Evolutionary conservation across 2,888 invertebrate genomes (phyloP).

Genomic region (Drosophila rellima): DNA sequence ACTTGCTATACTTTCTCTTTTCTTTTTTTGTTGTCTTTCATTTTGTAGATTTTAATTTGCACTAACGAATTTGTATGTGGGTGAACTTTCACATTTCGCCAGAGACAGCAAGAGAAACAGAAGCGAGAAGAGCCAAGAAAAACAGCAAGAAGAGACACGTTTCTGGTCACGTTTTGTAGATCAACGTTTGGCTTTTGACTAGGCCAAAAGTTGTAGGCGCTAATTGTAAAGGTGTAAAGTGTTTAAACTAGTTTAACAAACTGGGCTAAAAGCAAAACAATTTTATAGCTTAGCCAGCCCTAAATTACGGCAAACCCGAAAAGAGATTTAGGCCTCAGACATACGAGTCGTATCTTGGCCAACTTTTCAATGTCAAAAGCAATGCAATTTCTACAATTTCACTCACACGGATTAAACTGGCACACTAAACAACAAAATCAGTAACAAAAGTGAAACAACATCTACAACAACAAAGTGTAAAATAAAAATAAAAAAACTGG

Average conservation of each 20-base stretch:
- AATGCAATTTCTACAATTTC: conserved; percentile 68
- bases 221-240: conserved; percentile 44
- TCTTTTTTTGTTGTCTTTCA: conserved; percentile 69
- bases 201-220: conserved; percentile 30
- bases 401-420: conserved; percentile 54
- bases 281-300: conserved; percentile 12
- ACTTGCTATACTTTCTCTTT: conserved; percentile 77
- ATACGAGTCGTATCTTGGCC: conserved; percentile 41
- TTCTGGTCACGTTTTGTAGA: conserved; percentile 69
- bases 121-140: conserved; percentile 1
- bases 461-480: conserved; percentile 31
- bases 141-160: conserved; percentile 54
- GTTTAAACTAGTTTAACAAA: conserved; percentile 15
- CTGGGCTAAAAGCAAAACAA: conserved; percentile 7
- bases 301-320: background rate
- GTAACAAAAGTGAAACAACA: conserved; percentile 68
- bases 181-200: conserved; percentile 16
- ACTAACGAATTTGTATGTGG: conserved; percentile 77
- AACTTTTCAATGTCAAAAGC: conserved; percentile 79
- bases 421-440: conserved; percentile 45
- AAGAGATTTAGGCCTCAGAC: background rate
- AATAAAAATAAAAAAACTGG: conserved; percentile 24
- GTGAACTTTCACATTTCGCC: conserved; percentile 83
- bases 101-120: conserved; percentile 9
- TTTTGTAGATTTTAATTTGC: conserved; percentile 68